Conservation (phyloP, 2,113 vertebrate genomes). For the Tychaedon coryphoeus region DNA sequence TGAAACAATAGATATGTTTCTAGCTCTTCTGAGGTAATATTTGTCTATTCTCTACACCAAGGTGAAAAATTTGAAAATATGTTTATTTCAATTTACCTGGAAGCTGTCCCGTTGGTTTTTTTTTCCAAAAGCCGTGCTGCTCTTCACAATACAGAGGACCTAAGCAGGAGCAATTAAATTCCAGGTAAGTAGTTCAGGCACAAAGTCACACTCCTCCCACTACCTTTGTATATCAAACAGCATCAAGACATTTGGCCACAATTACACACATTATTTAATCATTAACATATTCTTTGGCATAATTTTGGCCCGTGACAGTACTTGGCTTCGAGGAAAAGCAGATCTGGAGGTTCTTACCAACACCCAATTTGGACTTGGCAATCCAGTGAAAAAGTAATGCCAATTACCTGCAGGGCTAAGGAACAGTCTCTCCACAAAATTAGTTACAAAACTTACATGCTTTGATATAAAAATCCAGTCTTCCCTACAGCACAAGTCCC, state of each 20-base stretch:
- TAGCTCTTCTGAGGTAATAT: background rate
- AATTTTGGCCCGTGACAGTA: background rate
- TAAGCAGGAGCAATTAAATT: background rate
- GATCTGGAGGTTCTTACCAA: background rate
- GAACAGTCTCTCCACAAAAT: background rate
- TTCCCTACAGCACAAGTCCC: background rate
- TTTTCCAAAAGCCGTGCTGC: background rate
- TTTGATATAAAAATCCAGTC: background rate
- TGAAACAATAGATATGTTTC: background rate
- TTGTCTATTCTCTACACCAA: background rate
- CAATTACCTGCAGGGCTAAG: background rate
- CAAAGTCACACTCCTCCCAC: background rate
- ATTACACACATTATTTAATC: background rate
- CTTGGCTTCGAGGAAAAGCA: background rate
- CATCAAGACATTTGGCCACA: background rate
- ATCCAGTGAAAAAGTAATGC: background rate
- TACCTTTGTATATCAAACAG: background rate
- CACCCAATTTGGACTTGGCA: background rate
- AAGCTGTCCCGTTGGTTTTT: fast-evolving
- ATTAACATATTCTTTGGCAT: background rate
- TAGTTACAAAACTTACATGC: background rate
- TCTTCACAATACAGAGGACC: background rate
- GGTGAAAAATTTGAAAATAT: background rate
- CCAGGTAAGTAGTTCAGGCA: background rate
- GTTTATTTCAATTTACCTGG: background rate